Percentiles rank a stretch among this genome's conserved stretches.
Evolutionary conservation across 2,113 vertebrate species (phyloP).

Genomic region (Proteles cristata): DNA sequence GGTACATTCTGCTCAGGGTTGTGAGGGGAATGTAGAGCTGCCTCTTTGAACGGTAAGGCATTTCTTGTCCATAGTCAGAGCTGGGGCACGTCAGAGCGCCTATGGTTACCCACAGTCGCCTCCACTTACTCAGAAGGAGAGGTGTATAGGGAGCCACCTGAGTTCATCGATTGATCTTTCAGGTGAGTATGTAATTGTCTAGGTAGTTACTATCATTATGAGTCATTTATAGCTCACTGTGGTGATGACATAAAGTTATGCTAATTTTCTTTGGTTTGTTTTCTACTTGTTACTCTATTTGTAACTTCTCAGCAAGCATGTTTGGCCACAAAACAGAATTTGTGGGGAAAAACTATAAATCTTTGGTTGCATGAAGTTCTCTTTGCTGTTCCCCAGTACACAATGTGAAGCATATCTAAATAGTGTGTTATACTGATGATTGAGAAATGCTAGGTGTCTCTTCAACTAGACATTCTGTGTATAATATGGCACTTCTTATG

Average conservation of each 20-base stretch:
- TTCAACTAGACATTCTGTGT: neutral
- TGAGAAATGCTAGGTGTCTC: neutral
- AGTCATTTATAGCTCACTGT: neutral
- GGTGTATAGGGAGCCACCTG: neutral
- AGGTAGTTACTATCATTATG: neutral
- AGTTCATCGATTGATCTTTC: neutral
- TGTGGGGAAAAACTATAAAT: neutral
- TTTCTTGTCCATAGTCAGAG: neutral
- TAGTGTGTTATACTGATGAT: neutral
- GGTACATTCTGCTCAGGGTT: too few relatives aligned
- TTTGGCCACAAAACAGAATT: slow-evolving; percentile 19
- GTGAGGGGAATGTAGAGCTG: neutral
- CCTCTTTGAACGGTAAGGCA: neutral
- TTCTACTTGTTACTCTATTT: neutral
- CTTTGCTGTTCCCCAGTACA: neutral
- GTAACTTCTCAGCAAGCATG: neutral
- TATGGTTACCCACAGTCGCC: neutral
- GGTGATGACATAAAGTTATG: neutral
- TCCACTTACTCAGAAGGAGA: neutral
- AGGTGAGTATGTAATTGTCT: neutral
- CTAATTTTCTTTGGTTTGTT: neutral
- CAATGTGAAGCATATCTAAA: neutral
- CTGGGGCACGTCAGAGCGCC: neutral
- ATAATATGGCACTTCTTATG: neutral
- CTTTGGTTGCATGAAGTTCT: neutral